Evolutionary conservation across 2,888 invertebrate genomes (phyloP).

Genomic region (Thera obeliscata): DNA sequence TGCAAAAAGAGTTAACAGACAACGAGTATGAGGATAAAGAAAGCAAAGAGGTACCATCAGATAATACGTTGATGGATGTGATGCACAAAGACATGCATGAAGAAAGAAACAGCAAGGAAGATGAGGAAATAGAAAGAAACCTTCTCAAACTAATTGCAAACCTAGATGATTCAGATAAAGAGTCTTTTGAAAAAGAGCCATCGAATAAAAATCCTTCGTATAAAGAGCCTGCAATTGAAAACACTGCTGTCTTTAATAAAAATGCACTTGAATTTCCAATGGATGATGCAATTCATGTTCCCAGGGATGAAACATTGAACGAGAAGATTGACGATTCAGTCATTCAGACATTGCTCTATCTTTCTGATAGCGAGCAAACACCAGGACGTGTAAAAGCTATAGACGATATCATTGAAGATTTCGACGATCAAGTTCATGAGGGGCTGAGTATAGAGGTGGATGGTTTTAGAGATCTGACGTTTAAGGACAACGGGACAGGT

Average conservation of each 20-base stretch:
- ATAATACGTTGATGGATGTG: too few relatives aligned
- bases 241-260: background rate
- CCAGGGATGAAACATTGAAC: background rate
- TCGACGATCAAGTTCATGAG: slow-evolving; percentile 29
- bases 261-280: slow-evolving; percentile 2
- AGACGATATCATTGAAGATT: slow-evolving; percentile 26
- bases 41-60: too few relatives aligned
- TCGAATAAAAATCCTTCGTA: too few relatives aligned
- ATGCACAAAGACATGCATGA: too few relatives aligned
- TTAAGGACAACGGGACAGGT: slow-evolving; percentile 34
- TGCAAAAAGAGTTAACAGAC: background rate
- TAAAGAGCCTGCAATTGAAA: background rate
- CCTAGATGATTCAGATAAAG: slow-evolving; percentile 42
- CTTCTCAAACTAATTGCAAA: slow-evolving; percentile 53
- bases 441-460: slow-evolving; percentile 38
- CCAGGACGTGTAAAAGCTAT: slow-evolving; percentile 29
- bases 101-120: background rate
- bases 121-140: slow-evolving; percentile 36
- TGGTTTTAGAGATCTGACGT: slow-evolving; percentile 40
- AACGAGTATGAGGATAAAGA: background rate
- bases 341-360: slow-evolving; percentile 48
- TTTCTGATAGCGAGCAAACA: slow-evolving; percentile 49
- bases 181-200: background rate
- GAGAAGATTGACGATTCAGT: slow-evolving; percentile 41
- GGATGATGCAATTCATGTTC: background rate